Evolutionary conservation across 2,888 invertebrate genomes (phyloP), one percentile per base, ranked within the genome.

Genomic region (Pachymerium ferrugineum): DNA sequence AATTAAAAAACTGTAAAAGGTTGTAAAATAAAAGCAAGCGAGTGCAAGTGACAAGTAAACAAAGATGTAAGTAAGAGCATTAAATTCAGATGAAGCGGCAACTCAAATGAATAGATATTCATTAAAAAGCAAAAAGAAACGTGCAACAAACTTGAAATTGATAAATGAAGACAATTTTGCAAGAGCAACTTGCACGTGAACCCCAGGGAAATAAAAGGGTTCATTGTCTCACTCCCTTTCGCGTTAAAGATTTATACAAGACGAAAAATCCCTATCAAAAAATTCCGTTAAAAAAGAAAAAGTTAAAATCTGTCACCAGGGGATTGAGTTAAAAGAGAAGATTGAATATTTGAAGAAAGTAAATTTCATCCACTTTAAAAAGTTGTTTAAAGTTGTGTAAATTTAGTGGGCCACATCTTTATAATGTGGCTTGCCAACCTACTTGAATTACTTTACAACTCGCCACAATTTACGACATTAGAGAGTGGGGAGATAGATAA

Each of bases 101-200:
- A n/a, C n/a, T n/a, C 19, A 28, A 62, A 62, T 62, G 62, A 62
- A 62, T 62, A 25, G 4, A 28, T 2, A 62, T 62, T 62, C 62
- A 62, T 62, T 62, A 62, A 62, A n/a, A 62, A 28, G 8, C 16
- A n/a, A 16, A n/a, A 62, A n/a, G 62, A 62, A 22, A 25, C 25
- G 25, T 14, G 25, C 12, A 28, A 62, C 62, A 62, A 62, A 62
- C 25, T 62, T 62, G 62, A 62, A 62, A 62, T 62, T 62, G 62
- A 62, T 62, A 62, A 62, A 62, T 62, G 62, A 62, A 62, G 62
- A 62, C 62, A 62, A 62, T 62, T 62, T 62, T 62, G 3, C 25
- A 62, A 62, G 28, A 28, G 62, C 25, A 28, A 62, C 28, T 62
- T 10, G 1, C 62, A 62, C 28, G n/a, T n/a, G n/a, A n/a, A n/a